Base-by-base conservation (phyloP, 2,888 invertebrate species). In the Ellobium chinense region DNA sequence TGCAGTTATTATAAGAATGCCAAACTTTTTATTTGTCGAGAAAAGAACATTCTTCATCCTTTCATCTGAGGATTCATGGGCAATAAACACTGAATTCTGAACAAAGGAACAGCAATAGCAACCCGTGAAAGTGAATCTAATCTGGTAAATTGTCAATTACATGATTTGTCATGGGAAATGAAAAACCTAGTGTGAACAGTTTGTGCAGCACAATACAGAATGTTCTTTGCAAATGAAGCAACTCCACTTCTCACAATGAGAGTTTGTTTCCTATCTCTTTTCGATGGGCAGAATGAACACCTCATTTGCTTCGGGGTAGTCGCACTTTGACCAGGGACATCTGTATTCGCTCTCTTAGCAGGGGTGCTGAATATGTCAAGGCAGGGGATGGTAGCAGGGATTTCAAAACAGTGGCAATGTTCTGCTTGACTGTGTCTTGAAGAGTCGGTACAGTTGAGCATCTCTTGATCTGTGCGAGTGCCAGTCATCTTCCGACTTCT, bases 191-290 rank as follows among this genome's bases (percentile, higher is more conserved):
- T 60, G 7, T 27, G 60, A 60, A 60, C 60, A 60, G 27, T n/a
- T 60, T 21, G n/a, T 60, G 60, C 60, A 60, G 27, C 60, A 60
- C n/a, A 60, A n/a, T n/a, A 60, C n/a, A 60, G 60, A 14, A 54
- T 70, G 70, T 70, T 70, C 70, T 29, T 70, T 70, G 56, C 70
- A 70, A 70, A 70, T 1, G n/a, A 14, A 56, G 12, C 29, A 18
- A 34, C 34, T 66, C 21, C 58, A 72, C 1, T 14, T 14, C 54
- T 24, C 31, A 54, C 72, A 58, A 3, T 24, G 34, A 12, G n/a
- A n/a, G 5, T 27, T 18, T 39, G 9, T 29, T 56, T 72, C 27
- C 60, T 12, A 27, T 72, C 58, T 27, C 0, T 5, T 34, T 58
- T 72, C 58, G 54, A 56, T 24, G 24, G 31, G 34, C 72, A 72